Conservation (phyloP, 2,888 invertebrate species). For the Lottia scabra region DNA sequence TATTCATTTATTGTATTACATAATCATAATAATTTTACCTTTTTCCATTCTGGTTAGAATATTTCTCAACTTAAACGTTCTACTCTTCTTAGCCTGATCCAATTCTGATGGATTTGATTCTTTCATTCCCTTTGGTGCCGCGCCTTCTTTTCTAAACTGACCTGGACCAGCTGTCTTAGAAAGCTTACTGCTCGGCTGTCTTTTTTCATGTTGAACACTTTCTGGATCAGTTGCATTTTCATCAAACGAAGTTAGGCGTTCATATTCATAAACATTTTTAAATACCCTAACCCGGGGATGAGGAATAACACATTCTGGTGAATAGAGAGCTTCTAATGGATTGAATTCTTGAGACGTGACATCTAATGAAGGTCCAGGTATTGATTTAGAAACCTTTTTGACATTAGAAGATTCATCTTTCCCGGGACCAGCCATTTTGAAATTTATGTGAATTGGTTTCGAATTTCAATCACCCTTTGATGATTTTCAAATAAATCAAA, state of each 20-base stretch:
- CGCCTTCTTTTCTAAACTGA: not conserved
- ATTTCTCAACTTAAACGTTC: slow-evolving; percentile 20
- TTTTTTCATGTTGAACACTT: not conserved
- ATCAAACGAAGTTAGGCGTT: slow-evolving; percentile 29
- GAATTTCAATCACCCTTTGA: too few relatives aligned
- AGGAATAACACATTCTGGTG: slow-evolving; percentile 38
- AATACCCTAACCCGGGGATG: slow-evolving; percentile 41
- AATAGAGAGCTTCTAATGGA: slow-evolving; percentile 44
- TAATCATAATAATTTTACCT: slow-evolving; percentile 28
- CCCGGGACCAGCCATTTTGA: slow-evolving; percentile 48
- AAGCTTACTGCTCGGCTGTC: not conserved
- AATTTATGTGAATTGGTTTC: too few relatives aligned
- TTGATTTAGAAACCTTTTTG: slow-evolving; percentile 18
- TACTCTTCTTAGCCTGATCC: not conserved
- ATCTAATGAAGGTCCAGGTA: slow-evolving; percentile 31
- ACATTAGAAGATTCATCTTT: slow-evolving; percentile 21
- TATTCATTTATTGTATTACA: too few relatives aligned
- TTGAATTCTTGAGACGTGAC: slow-evolving; percentile 49
- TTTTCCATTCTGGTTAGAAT: slow-evolving; percentile 47
- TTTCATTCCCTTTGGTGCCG: not conserved
- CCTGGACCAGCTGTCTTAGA: not conserved
- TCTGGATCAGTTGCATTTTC: not conserved
- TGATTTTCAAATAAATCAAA: too few relatives aligned
- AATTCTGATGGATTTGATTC: not conserved
- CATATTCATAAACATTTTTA: slow-evolving; percentile 50